Conservation (phyloP, 2,797 vertebrate genomes). For the Spondyliosoma cantharus region DNA sequence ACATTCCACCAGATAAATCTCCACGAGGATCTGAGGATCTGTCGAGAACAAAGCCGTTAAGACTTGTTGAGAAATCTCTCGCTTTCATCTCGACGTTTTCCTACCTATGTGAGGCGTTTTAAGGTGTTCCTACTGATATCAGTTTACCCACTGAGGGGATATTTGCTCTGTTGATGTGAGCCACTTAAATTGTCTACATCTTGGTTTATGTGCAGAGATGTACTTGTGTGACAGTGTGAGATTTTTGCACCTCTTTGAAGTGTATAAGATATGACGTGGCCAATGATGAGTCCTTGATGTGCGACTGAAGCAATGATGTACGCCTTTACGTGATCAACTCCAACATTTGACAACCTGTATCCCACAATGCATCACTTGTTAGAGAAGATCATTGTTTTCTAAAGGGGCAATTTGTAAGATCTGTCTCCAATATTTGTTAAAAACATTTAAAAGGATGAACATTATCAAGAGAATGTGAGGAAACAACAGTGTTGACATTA, state of each 20-base stretch:
- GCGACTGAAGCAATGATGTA: conserved; percentile 64
- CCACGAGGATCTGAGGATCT: conserved; percentile 59
- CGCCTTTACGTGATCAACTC: conserved; percentile 55
- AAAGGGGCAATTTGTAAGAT: not conserved
- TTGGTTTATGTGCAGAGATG: conserved; percentile 44
- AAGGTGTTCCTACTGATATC: conserved; percentile 63
- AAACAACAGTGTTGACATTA: too few relatives aligned
- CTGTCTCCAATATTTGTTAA: too few relatives aligned
- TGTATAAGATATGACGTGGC: conserved; percentile 55
- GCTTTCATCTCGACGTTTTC: conserved; percentile 72
- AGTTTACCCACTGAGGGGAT: conserved; percentile 51
- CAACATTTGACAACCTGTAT: conserved; percentile 49
- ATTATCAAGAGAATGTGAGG: too few relatives aligned
- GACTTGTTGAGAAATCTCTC: conserved; percentile 77
- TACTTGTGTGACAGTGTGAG: conserved; percentile 52
- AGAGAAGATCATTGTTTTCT: conserved; percentile 46
- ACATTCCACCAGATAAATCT: conserved; percentile 78
- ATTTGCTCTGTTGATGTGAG: conserved; percentile 61
- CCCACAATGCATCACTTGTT: conserved; percentile 60
- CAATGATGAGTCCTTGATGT: conserved; percentile 65
- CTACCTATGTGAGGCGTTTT: conserved; percentile 57
- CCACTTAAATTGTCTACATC: conserved; percentile 59
- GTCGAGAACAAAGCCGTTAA: conserved; percentile 74
- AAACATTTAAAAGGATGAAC: too few relatives aligned
- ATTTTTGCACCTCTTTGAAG: conserved; percentile 66